phyloP scores from a whole-genome alignment of 92 coral and sea anemone species.

The Phenganax stokvisi region DNA sequence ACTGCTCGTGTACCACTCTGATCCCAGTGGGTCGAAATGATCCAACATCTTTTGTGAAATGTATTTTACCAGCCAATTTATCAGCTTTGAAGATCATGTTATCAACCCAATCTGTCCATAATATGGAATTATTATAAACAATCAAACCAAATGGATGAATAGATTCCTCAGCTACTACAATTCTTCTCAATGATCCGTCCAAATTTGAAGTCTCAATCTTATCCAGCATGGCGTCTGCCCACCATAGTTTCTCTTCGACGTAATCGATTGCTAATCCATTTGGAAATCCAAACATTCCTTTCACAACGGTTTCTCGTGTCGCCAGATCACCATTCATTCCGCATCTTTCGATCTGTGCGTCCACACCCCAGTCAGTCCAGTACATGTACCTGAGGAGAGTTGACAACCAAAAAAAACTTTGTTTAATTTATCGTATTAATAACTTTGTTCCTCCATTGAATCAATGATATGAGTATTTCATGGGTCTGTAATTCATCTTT shows the following conservation, averaged over 20 bases:
- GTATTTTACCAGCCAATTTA: constrained; percentile 53
- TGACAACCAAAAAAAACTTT: no score
- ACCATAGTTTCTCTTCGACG: constrained; percentile 57
- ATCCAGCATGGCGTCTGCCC: constrained; percentile 93
- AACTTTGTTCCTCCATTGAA: no score
- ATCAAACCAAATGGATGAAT: constrained; percentile 89
- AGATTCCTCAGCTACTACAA: constrained; percentile 44
- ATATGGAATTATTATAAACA: constrained; percentile 54
- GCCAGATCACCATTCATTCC: constrained; percentile 70
- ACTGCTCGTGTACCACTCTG: constrained; percentile 63
- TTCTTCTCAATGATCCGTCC: constrained; percentile 62
- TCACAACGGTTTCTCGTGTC: constrained; percentile 61
- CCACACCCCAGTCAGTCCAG: constrained; percentile 96
- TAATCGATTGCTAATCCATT: constrained; percentile 90
- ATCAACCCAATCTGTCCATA: constrained; percentile 95
- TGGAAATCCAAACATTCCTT: constrained; percentile 70
- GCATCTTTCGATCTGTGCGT: constrained; percentile 77
- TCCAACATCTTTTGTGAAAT: constrained; percentile 48
- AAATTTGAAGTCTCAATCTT: constrained; percentile 79
- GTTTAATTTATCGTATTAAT: no score
- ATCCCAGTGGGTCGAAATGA: constrained; percentile 57
- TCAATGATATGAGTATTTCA: not conserved
- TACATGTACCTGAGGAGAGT: constrained; percentile 62
- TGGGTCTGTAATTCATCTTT: not conserved
- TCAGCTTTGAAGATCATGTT: constrained; percentile 58